These are phyloP conservation scores for Peromyscus nudipes DNA, from an alignment of 2,797 vertebrate species.

Conservation along the genomic window DNA sequence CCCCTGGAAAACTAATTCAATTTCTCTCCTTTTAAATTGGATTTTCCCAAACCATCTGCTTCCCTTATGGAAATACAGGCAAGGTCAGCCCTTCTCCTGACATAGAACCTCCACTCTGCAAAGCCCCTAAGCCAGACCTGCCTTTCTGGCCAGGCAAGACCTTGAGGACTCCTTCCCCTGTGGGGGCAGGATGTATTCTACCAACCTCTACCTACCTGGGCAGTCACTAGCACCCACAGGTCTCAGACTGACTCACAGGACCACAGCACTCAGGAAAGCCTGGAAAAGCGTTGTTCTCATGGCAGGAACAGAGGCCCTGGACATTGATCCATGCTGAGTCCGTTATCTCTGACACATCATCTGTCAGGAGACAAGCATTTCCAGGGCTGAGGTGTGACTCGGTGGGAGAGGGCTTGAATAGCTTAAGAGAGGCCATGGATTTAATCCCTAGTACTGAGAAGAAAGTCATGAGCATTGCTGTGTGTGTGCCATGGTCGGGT, in stretches of 20 bases:
- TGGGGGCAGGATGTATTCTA: background rate
- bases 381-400: background rate
- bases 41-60: constrained; percentile 80
- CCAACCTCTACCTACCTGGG: background rate
- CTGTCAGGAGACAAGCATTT: background rate
- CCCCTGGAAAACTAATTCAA: constrained; percentile 64
- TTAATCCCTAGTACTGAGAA: no score
- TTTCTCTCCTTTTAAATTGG: constrained; percentile 75
- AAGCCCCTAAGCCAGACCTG: background rate
- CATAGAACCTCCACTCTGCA: background rate
- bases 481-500: background rate
- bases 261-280: background rate
- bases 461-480: background rate
- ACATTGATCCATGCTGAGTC: background rate
- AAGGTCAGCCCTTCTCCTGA: background rate
- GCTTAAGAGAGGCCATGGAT: background rate
- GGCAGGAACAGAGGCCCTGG: background rate
- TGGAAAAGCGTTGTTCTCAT: background rate
- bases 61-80: constrained; percentile 44
- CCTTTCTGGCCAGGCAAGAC: background rate
- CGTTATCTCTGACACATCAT: background rate
- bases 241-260: background rate
- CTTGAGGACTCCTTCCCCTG: background rate
- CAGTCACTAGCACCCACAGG: background rate
- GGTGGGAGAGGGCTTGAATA: background rate